Base-by-base conservation (phyloP, 2,113 vertebrate species). In the Peromyscus leucopus region DNA sequence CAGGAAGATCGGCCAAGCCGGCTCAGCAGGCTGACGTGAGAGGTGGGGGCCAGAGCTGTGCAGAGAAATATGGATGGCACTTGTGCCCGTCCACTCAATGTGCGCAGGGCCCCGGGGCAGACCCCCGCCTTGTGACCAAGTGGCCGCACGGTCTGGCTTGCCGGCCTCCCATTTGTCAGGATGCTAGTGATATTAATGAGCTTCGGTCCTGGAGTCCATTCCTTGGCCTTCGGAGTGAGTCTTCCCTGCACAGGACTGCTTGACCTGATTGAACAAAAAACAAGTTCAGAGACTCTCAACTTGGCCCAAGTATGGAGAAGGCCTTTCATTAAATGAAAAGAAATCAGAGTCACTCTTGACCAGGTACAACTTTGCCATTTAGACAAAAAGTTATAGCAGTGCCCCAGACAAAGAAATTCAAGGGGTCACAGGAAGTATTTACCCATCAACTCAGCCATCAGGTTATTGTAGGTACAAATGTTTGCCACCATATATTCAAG, bases 101-200 rank as follows among this genome's bases (percentile, higher is more conserved):
- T 99, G 99, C 98, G 96, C 97, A 98, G 98, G 98, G 99, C 99
- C 99, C 97, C 98, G 96, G 99, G 99, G 99, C 99, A 99, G 98
- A 99, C 99, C 99, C 99, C 99, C 2, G 98, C 99, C 98, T 98
- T 98, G 99, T 98, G 98, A 99, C 98, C 99, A 99, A 99, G 99
- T 99, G 99, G 99, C 99, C 98, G 89, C 97, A 98, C 98, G 88
- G 98, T 98, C 98, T 98, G 98, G 93, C 98, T 98, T 98, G 98
- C 98, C 97, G 86, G 92, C 98, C 98, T 99, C 97, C 98, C 98
- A 99, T 99, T 99, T 99, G 99, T 99, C 98, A 98, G 97, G 95
- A 94, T 89, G 99, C 98, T 98, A 98, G 98, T 85, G 97, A 98
- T 98, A 98, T 98, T 98, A 98, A 98, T 98, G 98, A 98, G 97